Evolutionary conservation across 1,140 invertebrate genomes (phyloP), one percentile per base, ranked within the genome.

Genomic region (Tetragnatha versicolor): DNA sequence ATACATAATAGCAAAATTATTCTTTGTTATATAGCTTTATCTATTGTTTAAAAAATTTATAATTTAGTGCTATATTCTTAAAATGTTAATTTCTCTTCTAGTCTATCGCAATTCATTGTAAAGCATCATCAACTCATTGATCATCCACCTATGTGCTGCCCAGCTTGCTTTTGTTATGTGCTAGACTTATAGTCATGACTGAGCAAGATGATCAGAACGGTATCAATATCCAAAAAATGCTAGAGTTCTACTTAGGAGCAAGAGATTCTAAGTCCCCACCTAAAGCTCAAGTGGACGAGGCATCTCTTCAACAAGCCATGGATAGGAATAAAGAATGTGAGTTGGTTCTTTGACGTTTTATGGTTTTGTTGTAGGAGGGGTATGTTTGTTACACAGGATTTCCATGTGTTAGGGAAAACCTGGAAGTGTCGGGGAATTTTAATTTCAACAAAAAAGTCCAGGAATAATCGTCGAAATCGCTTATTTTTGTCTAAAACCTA

Each of bases 271-370:
- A 53, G 42, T 80, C 79, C 45, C 79, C 79, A 70, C 79, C 79
- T 5, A 95, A 95, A 86, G 93, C 93, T 83, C 91, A 95, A 84
- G 93, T 98, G 82, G 96, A 98, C 87, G 94, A 95, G 84, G 94
- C 93, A 79, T 96, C 96, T 10, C 89, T 98, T 79, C 94, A 96
- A 83, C 92, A 94, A 83, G 90, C 93, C 84, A 95, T 98, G 92
- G 94, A 96, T 86, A 95, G 95, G 85, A 97, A 98, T 86, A 98
- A 98, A 90, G 95, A 98, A 92, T 97, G 79, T 80, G 55, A 70
- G 72, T 63, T 1, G n/a, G n/a, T n/a, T n/a, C n/a, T n/a, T n/a
- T n/a, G n/a, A n/a, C n/a, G n/a, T n/a, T n/a, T n/a, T 17, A 47
- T 1, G 42, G 42, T 47, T 47, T 47, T 47, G 42, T 47, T 47